A percentile compares a stretch with the other conserved stretches of the same genome.
Conservation (phyloP, 92 coral and sea anemone genomes). For the Ricordea florida region DNA sequence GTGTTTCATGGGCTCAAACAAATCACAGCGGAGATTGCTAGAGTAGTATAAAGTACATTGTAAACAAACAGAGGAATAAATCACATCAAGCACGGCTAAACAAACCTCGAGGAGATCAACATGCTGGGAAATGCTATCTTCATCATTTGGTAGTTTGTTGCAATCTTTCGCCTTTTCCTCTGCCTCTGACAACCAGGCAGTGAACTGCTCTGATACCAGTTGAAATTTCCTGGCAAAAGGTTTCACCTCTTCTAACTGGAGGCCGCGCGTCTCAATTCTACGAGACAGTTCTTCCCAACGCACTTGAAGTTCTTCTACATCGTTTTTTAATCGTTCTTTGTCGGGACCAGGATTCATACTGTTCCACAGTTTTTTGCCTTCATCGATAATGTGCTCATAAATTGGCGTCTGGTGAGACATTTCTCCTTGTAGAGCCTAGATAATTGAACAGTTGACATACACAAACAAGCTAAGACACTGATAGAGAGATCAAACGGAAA, state of each 20-base stretch:
- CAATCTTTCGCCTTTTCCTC: conserved; percentile 73
- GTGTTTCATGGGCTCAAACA: no score
- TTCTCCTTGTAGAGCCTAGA: conserved; percentile 75
- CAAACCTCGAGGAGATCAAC: conserved; percentile 88
- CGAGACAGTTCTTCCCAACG: conserved; percentile 76
- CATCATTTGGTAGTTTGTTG: conserved; percentile 74
- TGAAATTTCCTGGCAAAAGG: conserved; percentile 77
- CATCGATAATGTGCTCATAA: conserved; percentile 78
- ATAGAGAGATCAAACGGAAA: no score
- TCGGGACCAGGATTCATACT: conserved; percentile 77
- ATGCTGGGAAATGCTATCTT: conserved; percentile 69
- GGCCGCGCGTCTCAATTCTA: conserved; percentile 60
- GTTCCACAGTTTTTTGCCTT: conserved; percentile 75
- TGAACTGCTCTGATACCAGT: conserved; percentile 66
- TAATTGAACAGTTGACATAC: no score
- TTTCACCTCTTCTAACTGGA: conserved; percentile 69
- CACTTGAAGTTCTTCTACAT: conserved; percentile 67
- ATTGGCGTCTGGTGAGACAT: conserved; percentile 70
- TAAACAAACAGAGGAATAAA: neutral
- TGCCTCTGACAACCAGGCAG: conserved; percentile 83
- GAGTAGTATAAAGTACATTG: no score
- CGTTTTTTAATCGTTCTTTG: conserved; percentile 71
- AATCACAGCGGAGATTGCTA: no score
- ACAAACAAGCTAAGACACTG: no score
- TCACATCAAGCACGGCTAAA: neutral